Evolutionary conservation across 2,797 vertebrate species (phyloP), one percentile per base, ranked within the genome.

Genomic region (Anableps anableps): DNA sequence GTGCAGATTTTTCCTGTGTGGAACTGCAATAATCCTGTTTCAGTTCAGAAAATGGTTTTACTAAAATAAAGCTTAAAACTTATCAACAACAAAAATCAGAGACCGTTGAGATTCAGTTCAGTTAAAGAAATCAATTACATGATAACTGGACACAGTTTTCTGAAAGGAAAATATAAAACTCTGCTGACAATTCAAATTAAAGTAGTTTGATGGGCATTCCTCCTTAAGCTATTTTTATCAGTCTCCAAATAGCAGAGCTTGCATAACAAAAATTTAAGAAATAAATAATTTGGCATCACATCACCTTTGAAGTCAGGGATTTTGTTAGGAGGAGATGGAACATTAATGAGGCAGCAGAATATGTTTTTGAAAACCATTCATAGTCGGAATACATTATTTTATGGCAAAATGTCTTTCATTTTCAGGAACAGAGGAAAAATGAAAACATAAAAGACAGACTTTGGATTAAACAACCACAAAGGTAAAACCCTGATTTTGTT

Each of bases 251-350:
- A 87, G 74, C 73, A 75, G 10, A 5, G 70, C 34, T 70, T 41
- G 43, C 71, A 80, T 86, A 83, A 88, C 79, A 73, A 85, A 86
- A 84, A 86, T 53, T 45, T 4, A 38, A 73, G 29, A 85, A 84
- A 86, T 53, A 84, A 85, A 79, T 36, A 82, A 76, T 53, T 47
- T 72, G 83, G 70, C 68, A 85, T 53, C 74, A 80, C 79, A 34
- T 82, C 78, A 88, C 72, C 80, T 91, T 90, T 87, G 86, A 92
- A 90, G 85, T 91, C 62, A 71, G 60, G 43, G 53, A 23, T 78
- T 88, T 84, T 74, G 79, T 78, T 68, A 68, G 81, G 31, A 83
- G 88, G 78, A 86, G 75, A 88, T 75, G 50, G 79, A 80, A 51
- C 23, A 79, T 74, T 74, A 53, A 83, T 84, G 29, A 81, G 29